Evolutionary conservation across 2,888 invertebrate genomes (phyloP).

Genomic region (Tenthredo mesomela): DNA sequence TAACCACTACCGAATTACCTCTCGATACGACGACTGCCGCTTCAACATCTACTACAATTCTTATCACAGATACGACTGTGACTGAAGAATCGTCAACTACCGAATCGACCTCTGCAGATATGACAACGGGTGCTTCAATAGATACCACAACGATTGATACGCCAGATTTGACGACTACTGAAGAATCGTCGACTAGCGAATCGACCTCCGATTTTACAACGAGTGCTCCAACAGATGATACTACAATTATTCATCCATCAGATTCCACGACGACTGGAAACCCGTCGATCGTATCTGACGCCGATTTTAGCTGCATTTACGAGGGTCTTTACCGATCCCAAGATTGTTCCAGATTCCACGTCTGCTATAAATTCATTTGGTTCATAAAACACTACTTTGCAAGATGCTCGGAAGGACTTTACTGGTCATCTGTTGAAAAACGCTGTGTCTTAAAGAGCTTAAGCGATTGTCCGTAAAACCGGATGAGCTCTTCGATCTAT

Average conservation of each 20-base stretch:
- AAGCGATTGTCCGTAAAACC: conserved; percentile 18
- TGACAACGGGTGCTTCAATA: background rate
- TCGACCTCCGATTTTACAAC: background rate
- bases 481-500: background rate
- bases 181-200: background rate
- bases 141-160: too few relatives aligned
- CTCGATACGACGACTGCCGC: background rate
- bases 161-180: background rate
- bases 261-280: background rate
- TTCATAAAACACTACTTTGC: conserved; percentile 33
- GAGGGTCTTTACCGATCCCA: conserved; percentile 14
- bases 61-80: background rate
- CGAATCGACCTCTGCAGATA: background rate
- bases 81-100: background rate
- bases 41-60: background rate
- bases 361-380: conserved; percentile 30
- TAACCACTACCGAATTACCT: conserved; percentile 1
- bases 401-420: conserved; percentile 23
- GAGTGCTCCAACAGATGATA: background rate
- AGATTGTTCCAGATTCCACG: conserved; percentile 26
- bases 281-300: background rate
- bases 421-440: conserved; percentile 28
- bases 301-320: conserved; percentile 8
- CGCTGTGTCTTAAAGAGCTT: background rate
- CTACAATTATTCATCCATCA: background rate